A percentile compares a stretch with the other conserved stretches of the same genome.
Evolutionary conservation across 2,113 vertebrate species (phyloP).

Genomic region (Raja brachyura): DNA sequence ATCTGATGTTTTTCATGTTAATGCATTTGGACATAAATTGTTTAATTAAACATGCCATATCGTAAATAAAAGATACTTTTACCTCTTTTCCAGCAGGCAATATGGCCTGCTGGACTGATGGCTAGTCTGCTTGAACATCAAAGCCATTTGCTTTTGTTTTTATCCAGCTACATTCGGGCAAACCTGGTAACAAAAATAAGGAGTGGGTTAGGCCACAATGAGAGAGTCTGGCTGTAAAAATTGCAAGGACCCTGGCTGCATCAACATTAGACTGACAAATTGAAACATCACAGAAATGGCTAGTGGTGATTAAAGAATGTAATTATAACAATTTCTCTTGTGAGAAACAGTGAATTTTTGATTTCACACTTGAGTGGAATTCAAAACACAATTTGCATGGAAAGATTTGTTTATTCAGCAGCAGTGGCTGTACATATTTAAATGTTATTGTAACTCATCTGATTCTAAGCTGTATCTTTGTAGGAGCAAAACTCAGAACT

Average conservation of each 20-base stretch:
- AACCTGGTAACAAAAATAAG: not conserved
- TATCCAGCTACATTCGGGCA: not conserved
- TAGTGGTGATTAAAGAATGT: conserved; percentile 3
- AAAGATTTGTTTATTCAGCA: conserved; percentile 12
- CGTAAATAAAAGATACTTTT: too few species aligned
- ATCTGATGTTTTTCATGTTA: too few species aligned
- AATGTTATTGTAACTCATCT: not conserved
- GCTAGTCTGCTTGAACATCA: not conserved
- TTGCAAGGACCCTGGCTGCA: not conserved
- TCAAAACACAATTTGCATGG: not conserved
- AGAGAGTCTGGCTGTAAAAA: too few species aligned
- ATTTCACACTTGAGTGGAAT: conserved; percentile 15
- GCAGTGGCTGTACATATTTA: not conserved
- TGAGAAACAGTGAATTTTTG: conserved; percentile 30
- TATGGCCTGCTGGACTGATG: not conserved
- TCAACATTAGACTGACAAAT: not conserved
- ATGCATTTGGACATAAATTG: too few species aligned
- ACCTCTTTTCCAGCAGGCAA: not conserved
- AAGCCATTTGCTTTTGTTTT: conserved; percentile 26
- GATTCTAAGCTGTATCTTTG: too few species aligned
- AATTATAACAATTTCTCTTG: conserved; percentile 37
- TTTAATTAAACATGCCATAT: too few species aligned
- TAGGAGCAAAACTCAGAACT: too few species aligned
- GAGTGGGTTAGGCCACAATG: not conserved
- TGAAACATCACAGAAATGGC: conserved; percentile 11